Conservation (phyloP, 2,113 vertebrate genomes). For the Cygnus atratus region DNA sequence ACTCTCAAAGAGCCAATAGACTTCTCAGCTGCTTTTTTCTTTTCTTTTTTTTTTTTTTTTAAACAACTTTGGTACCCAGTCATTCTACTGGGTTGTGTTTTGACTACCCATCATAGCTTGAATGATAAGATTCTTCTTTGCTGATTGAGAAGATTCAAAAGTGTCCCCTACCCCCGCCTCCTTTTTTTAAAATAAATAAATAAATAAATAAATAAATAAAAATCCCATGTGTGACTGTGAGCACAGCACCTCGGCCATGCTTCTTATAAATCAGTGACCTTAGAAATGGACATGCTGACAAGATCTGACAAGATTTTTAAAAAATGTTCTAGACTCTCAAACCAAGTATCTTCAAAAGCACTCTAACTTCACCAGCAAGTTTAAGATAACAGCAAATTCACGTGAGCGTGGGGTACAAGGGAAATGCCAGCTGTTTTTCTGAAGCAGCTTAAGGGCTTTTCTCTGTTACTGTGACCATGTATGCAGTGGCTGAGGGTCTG, state of each 20-base stretch:
- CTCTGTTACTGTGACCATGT: neutral
- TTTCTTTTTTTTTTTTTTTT: neutral
- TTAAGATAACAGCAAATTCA: neutral
- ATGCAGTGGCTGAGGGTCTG: neutral
- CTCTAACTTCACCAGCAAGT: neutral
- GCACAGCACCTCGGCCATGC: neutral
- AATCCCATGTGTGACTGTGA: neutral
- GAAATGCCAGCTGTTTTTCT: neutral
- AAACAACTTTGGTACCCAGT: neutral
- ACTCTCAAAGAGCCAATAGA: neutral
- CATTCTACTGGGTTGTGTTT: neutral
- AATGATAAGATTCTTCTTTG: neutral
- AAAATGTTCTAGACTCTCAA: neutral
- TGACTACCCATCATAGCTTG: neutral
- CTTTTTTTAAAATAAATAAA: too few relatives aligned
- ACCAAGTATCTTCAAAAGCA: neutral
- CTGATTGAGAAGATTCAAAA: neutral
- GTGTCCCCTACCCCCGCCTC: too few relatives aligned
- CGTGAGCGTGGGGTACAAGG: accelerated
- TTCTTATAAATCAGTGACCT: neutral
- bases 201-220: too few relatives aligned
- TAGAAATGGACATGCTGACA: neutral
- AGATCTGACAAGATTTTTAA: neutral
- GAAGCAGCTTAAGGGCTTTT: neutral
- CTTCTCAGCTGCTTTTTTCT: neutral